Evolutionary conservation across 2,888 invertebrate genomes (phyloP).

Genomic region (Himalopsyche tibetana): DNA sequence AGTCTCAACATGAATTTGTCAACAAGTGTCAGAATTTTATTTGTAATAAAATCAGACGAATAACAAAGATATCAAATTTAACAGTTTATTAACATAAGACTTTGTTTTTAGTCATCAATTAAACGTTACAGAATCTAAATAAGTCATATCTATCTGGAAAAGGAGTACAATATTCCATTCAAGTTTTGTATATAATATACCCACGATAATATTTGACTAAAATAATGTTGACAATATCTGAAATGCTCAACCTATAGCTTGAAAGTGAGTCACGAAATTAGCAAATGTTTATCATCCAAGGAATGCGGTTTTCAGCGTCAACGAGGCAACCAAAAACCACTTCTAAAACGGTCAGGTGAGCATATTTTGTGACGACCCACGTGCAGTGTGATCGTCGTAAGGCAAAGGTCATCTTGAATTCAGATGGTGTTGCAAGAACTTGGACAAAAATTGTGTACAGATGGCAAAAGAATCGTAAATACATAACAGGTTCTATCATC

Average conservation of each 20-base stretch:
- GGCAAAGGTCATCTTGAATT: background rate
- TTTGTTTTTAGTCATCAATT: too few relatives aligned
- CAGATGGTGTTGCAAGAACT: background rate
- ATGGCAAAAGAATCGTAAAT: background rate
- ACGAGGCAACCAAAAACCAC: slow-evolving; percentile 31
- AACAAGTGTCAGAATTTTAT: too few relatives aligned
- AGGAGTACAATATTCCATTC: too few relatives aligned
- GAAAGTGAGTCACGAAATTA: background rate
- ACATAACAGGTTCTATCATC: background rate
- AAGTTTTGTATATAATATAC: too few relatives aligned
- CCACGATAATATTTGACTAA: too few relatives aligned
- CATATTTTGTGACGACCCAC: background rate
- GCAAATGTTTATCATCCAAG: background rate
- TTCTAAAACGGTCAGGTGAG: slow-evolving; percentile 18
- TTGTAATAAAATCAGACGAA: too few relatives aligned
- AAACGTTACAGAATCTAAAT: too few relatives aligned
- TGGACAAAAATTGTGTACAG: background rate
- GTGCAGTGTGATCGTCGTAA: slow-evolving; percentile 7
- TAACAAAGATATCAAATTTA: too few relatives aligned
- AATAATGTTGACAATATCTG: too few relatives aligned
- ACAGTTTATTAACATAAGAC: too few relatives aligned
- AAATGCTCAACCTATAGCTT: background rate
- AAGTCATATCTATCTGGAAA: too few relatives aligned
- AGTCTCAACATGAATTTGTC: too few relatives aligned
- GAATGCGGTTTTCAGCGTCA: slow-evolving; percentile 11